Evolutionary conservation across 2,113 vertebrate genomes (phyloP), one percentile per base, ranked within the genome.

Genomic region (Ochotona princeps): DNA sequence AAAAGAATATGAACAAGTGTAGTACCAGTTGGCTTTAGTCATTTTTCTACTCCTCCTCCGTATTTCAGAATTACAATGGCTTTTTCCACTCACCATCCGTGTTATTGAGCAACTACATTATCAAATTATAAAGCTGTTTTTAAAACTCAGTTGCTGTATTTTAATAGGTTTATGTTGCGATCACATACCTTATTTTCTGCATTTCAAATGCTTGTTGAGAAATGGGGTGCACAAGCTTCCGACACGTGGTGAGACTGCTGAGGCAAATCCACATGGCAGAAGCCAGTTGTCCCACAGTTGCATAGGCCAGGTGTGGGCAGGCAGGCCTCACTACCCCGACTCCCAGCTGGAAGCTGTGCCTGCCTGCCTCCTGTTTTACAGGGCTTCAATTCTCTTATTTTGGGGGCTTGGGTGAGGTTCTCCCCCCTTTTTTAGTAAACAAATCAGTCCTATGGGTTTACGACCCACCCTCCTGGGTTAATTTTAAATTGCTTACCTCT

Each of bases 121-220:
- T 26, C 57, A 44, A 12, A 67, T 54, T 3, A 54, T 13, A 63
- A 84, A 67, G 28, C 63, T 38, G 4, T 25, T 87, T 87, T 83
- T 83, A n/a, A 89, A 63, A 69, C 74, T 51, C 15, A 13, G 32
- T 66, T 49, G 60, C 3, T 35, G 4, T 87, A 78, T 92, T 93
- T 76, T 87, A 73, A 54, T 88, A 32, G 6, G 25, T 49, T 90
- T 91, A 20, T 8, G 10, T 79, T 83, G 8, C 66, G 70, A 70
- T 70, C 70, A 14, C 47, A 8, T 47, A 49, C 11, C 4, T 66
- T 57, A 92, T 92, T 96, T 91, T 74, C 63, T 80, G 26, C 12
- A 32, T 60, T 94, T 86, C 65, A 89, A 95, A 38, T 47, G 57
- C 61, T n/a, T 82, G 30, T 60, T 76, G 93, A 75, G 49, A 70